phyloP scores from a whole-genome alignment of 2,797 vertebrate genomes.

The Chaetophractus vellerosus region DNA sequence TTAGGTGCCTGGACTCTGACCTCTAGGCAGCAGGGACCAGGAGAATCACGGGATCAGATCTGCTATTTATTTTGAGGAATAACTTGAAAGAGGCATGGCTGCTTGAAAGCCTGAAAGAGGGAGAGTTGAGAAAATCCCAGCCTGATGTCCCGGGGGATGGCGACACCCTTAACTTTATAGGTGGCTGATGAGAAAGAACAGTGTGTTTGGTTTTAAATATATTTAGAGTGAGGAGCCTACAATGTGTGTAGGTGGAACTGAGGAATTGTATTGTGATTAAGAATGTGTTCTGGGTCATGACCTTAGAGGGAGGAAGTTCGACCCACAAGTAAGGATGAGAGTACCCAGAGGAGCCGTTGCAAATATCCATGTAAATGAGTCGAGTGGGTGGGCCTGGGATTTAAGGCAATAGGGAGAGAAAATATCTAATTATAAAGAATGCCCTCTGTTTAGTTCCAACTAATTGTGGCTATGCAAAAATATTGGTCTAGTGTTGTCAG shows the following conservation, averaged over 20 bases:
- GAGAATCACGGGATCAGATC: background rate
- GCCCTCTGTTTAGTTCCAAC: background rate
- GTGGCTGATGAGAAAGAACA: background rate
- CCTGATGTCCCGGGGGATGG: background rate
- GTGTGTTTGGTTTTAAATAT: background rate
- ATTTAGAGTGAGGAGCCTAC: background rate
- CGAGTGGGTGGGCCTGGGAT: background rate
- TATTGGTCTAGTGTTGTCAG: background rate
- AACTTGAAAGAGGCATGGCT: background rate
- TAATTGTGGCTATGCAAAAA: background rate
- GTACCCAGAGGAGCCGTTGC: background rate
- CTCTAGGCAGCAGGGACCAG: background rate
- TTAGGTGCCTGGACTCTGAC: background rate
- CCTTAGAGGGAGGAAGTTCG: background rate
- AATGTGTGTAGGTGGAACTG: background rate
- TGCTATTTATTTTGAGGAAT: slow-evolving; percentile 31
- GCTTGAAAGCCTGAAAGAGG: background rate
- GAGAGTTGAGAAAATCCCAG: background rate
- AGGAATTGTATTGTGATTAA: background rate
- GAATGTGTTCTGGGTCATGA: background rate
- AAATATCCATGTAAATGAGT: background rate
- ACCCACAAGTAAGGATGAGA: background rate
- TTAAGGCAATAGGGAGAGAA: background rate
- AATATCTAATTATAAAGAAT: background rate
- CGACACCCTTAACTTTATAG: background rate